Percentiles rank a stretch among this genome's conserved stretches.
These are phyloP conservation scores for Nibea albiflora DNA, from an alignment of 2,113 vertebrate species.

Conservation along the genomic window DNA sequence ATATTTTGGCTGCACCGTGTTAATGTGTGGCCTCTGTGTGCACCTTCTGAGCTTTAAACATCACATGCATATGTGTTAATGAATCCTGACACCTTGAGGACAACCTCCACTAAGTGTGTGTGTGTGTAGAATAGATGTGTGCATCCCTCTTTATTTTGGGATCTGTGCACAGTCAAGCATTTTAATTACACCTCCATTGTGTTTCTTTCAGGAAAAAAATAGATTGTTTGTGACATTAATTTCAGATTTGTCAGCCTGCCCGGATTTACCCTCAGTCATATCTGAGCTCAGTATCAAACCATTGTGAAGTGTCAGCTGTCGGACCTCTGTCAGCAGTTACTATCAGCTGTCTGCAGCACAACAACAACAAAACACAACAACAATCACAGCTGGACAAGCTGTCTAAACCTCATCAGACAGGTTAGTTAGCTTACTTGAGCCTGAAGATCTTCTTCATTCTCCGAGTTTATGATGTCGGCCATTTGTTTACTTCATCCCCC, in stretches of 20 bases:
- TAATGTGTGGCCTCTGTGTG: constrained; percentile 4
- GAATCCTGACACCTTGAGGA: constrained; percentile 25
- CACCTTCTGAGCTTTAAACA: constrained; percentile 33
- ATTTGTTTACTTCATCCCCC: constrained; percentile 43
- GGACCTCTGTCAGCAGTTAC: too few relatives aligned
- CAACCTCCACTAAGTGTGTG: constrained; percentile 3
- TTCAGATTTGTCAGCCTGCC: neutral
- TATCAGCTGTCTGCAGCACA: constrained; percentile 13
- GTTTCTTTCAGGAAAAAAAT: neutral
- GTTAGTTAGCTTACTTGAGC: constrained; percentile 74
- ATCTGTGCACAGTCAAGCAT: neutral
- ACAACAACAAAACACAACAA: neutral
- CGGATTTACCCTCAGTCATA: neutral
- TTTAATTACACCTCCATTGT: neutral
- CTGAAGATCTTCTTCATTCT: constrained; percentile 77
- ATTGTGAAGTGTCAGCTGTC: neutral
- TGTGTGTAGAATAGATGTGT: constrained; percentile 7
- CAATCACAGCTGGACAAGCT: neutral
- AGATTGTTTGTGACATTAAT: neutral
- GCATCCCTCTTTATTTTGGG: neutral
- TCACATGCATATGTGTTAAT: constrained; percentile 46
- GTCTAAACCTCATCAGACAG: neutral
- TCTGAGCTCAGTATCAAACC: neutral
- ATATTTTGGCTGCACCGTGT: constrained; percentile 17
- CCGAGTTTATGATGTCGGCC: constrained; percentile 61